phyloP scores from a whole-genome alignment of 2,113 vertebrate species.

The Panthera uncia region DNA sequence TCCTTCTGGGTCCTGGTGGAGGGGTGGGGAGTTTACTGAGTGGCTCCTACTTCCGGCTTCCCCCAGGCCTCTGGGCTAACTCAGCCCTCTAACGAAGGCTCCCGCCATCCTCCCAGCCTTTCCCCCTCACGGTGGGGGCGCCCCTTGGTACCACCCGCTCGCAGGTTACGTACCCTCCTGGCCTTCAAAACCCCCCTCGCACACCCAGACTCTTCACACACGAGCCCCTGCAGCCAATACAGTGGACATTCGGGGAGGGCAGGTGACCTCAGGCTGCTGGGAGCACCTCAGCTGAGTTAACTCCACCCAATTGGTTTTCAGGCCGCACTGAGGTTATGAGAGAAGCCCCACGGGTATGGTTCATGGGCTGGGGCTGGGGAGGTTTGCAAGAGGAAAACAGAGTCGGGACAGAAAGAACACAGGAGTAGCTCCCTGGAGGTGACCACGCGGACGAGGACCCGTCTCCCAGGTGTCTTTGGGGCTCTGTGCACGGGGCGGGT shows the following conservation, averaged over 20 bases:
- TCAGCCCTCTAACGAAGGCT: background rate
- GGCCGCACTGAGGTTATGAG: background rate
- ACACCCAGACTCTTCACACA: background rate
- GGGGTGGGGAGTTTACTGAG: background rate
- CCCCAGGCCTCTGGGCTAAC: background rate
- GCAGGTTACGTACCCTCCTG: background rate
- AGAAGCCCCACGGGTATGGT: background rate
- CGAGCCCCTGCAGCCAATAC: accelerated
- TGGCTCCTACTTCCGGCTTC: background rate
- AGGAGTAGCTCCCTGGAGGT: background rate
- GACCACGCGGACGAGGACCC: background rate
- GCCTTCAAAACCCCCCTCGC: background rate
- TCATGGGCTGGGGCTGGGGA: accelerated
- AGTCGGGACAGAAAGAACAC: background rate
- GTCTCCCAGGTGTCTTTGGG: background rate
- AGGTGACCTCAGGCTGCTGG: background rate
- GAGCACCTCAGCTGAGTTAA: background rate
- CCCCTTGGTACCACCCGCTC: background rate
- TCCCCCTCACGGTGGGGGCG: background rate
- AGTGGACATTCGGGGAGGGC: background rate
- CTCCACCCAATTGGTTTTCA: background rate
- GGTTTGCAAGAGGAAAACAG: background rate
- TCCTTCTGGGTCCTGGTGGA: conserved; percentile 87
- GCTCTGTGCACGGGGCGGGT: accelerated
- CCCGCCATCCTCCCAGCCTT: background rate